Conservation (phyloP, 2,888 invertebrate species). For the Catonia carolina region DNA sequence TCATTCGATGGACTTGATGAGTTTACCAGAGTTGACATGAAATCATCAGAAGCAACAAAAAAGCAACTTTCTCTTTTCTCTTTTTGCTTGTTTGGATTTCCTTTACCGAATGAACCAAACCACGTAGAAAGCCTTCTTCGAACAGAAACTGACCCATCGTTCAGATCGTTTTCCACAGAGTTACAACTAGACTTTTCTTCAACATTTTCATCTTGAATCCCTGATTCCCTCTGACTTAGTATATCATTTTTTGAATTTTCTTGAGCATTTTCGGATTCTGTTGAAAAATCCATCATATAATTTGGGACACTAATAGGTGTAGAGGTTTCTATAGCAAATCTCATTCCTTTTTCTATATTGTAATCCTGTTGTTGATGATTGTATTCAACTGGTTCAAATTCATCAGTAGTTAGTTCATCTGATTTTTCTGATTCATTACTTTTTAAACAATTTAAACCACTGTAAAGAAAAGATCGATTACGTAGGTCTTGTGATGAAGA, state of each 20-base stretch:
- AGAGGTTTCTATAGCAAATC: no score
- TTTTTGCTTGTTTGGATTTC: slow-evolving; percentile 30
- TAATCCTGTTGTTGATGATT: not conserved
- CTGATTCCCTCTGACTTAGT: no score
- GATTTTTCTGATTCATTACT: not conserved
- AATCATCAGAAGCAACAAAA: slow-evolving; percentile 27
- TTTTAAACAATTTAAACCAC: slow-evolving; percentile 5
- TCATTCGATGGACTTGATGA: not conserved
- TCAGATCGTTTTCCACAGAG: slow-evolving; percentile 26
- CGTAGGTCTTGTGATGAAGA: not conserved
- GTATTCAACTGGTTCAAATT: not conserved
- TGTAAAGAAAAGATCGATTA: slow-evolving; percentile 14
- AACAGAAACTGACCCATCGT: slow-evolving; percentile 29
- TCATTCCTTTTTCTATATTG: not conserved
- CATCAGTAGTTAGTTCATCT: not conserved
- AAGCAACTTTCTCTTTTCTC: slow-evolving; percentile 32
- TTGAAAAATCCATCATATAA: no score
- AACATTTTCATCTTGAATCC: slow-evolving; percentile 6
- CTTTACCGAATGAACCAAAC: slow-evolving; percentile 40
- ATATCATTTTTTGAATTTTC: no score
- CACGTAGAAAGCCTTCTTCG: slow-evolving; percentile 32
- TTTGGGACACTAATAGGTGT: no score
- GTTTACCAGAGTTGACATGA: slow-evolving; percentile 13
- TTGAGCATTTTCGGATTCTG: no score
- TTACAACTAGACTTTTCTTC: no score